Evolutionary conservation across 2,113 vertebrate species (phyloP), one percentile per base, ranked within the genome.

Genomic region (Cavia aperea): DNA sequence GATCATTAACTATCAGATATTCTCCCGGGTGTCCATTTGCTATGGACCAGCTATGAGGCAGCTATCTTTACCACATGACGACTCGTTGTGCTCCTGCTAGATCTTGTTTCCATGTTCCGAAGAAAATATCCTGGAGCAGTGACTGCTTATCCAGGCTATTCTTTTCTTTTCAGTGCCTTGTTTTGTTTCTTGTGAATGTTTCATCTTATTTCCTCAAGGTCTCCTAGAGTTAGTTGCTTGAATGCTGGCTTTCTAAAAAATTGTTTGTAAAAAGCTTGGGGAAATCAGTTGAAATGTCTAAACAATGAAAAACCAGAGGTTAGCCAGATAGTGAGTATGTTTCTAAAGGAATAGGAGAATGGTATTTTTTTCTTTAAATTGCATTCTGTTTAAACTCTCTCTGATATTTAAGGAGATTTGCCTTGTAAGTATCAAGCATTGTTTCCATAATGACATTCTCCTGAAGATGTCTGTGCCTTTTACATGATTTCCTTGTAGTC

Each of bases 181-280:
- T 84, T 93, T 88, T 79, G 56, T 96, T 97, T 96, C 91, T 88
- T 88, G 29, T 92, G 65, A 10, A 24, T 88, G 11, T 93, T 95
- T 97, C 49, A 60, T 96, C 65, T 94, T 86, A 33, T 89, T 95
- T 97, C 26, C 81, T 96, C 2, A 33, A 95, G 84, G 73, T 92
- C 26, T 96, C 29, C 95, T 92, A 68, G 68, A 94, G 43, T 93
- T 95, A 94, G 43, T 93, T 95, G 1, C 24, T 72, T 94, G 63
- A 31, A 56, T 90, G 29, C 43, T 88, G 88, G 88, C 84, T 90
- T 95, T 94, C 73, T 85, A 86, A 93, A 94, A 91, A 84, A 93
- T 39, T 95, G 62, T 92, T 66, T 94, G 82, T 92, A 90, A 92
- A 93, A 94, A 46, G 43, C 88, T 95, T 91, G 88, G 66, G 23